phyloP scores from a whole-genome alignment of 2,888 invertebrate genomes.

The Drosophila kanekoi region DNA sequence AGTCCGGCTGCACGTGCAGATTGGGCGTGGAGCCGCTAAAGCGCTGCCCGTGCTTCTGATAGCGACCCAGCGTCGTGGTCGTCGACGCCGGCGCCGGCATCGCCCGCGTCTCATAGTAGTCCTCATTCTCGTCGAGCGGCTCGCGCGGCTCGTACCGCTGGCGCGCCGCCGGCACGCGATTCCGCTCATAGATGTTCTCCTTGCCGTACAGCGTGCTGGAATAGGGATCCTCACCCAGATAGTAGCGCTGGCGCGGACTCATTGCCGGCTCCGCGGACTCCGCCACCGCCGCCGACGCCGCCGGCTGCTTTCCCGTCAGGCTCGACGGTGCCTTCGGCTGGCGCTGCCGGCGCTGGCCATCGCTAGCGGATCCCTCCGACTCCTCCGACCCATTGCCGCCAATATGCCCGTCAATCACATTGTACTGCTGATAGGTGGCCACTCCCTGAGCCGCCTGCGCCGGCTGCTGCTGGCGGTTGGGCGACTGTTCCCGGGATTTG shows the following conservation, averaged over 20 bases:
- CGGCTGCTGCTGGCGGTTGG: constrained; percentile 70
- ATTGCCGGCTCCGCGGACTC: constrained; percentile 66
- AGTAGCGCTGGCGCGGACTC: constrained; percentile 91
- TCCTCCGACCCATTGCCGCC: constrained; percentile 56
- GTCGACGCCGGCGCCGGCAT: constrained; percentile 29
- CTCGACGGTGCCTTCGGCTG: constrained; percentile 34
- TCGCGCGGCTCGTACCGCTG: constrained; percentile 38
- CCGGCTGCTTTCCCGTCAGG: constrained; percentile 44
- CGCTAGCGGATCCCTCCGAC: constrained; percentile 59
- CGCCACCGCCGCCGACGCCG: constrained; percentile 27
- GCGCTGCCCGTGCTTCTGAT: constrained; percentile 93
- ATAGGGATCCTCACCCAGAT: constrained; percentile 94
- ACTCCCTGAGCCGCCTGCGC: constrained; percentile 21
- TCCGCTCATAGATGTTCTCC: constrained; percentile 91
- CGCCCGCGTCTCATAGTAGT: constrained; percentile 59
- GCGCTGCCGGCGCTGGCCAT: constrained; percentile 21
- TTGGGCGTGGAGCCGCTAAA: constrained; percentile 87
- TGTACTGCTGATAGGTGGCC: constrained; percentile 85
- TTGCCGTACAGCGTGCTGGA: constrained; percentile 93
- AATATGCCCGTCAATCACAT: constrained; percentile 85
- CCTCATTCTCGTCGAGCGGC: constrained; percentile 29
- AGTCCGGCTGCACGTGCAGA: constrained; percentile 83
- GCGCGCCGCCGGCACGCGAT: constrained; percentile 30
- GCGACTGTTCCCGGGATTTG: constrained; percentile 86
- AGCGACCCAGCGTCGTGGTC: constrained; percentile 91